Evolutionary conservation across 30 jellyfish, hydroid and myxozoan species (phyloP).

Genomic region (Hydractinia symbiolongicarpus): DNA sequence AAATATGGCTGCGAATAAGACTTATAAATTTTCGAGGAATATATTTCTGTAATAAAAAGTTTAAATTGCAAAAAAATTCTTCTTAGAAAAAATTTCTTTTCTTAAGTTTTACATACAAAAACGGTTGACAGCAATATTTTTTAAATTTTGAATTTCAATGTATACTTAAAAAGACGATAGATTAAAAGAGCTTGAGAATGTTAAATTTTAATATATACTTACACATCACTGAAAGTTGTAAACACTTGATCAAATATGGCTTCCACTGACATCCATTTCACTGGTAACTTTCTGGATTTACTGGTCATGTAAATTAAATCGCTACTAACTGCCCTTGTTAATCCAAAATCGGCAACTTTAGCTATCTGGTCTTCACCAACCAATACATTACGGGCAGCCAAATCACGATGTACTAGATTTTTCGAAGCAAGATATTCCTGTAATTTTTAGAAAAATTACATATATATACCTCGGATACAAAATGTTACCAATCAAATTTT

Average conservation of each 20-base stretch:
- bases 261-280: slow-evolving; percentile 97
- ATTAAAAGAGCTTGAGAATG: background rate
- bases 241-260: slow-evolving; percentile 81
- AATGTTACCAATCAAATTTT: no score
- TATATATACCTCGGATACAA: background rate
- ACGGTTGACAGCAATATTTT: background rate
- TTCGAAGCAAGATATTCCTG: slow-evolving; percentile 71
- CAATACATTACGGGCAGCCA: slow-evolving; percentile 90
- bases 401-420: slow-evolving; percentile 84
- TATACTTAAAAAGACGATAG: background rate
- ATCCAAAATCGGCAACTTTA: slow-evolving; percentile 89
- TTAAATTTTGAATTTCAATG: background rate
- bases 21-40: background rate
- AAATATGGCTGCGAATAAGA: background rate
- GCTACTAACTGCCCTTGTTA: slow-evolving; percentile 58
- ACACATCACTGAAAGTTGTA: slow-evolving; percentile 87
- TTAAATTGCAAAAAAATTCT: no score
- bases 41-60: no score
- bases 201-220: background rate
- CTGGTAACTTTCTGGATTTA: slow-evolving; percentile 69
- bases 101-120: background rate
- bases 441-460: background rate
- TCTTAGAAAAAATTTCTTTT: no score
- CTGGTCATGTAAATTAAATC: slow-evolving; percentile 65
- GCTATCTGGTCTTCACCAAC: slow-evolving; percentile 70